Conservation (phyloP, 2,888 invertebrate species). For the Lithosia quadra region DNA sequence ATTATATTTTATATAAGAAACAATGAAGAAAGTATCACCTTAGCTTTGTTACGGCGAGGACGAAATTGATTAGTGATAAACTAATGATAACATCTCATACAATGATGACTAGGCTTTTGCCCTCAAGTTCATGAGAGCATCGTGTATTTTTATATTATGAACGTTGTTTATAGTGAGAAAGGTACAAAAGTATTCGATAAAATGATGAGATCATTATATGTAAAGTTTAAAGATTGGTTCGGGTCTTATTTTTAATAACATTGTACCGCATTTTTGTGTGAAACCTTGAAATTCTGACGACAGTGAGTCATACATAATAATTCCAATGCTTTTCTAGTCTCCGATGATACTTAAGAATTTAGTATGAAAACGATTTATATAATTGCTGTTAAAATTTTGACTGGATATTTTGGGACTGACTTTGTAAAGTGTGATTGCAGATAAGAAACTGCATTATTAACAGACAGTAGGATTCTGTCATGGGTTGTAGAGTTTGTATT, state of each 20-base stretch:
- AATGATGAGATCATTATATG: slow-evolving; percentile 8
- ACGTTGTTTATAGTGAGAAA: no score
- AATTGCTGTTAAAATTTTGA: neutral
- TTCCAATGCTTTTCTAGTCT: slow-evolving; percentile 7
- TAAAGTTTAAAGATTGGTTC: slow-evolving; percentile 3
- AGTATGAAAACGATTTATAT: neutral
- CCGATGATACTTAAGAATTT: neutral
- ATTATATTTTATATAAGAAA: no score
- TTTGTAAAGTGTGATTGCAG: neutral
- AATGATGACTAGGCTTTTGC: neutral
- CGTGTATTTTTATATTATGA: no score
- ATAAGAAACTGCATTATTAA: neutral
- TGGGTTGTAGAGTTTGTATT: no score
- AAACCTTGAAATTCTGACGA: slow-evolving; percentile 30
- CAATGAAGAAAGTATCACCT: no score
- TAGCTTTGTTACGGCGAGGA: no score
- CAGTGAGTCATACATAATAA: slow-evolving; percentile 9
- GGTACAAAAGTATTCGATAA: neutral
- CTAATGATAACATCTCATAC: neutral
- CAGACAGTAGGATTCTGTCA: no score
- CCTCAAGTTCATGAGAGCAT: neutral
- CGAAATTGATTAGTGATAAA: neutral
- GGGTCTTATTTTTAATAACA: slow-evolving; percentile 10
- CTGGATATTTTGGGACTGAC: neutral
- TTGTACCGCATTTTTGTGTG: slow-evolving; percentile 24